These are phyloP conservation scores for Acanthurus lineatus DNA, from an alignment of 2,797 vertebrate genomes.

Conservation along the genomic window DNA sequence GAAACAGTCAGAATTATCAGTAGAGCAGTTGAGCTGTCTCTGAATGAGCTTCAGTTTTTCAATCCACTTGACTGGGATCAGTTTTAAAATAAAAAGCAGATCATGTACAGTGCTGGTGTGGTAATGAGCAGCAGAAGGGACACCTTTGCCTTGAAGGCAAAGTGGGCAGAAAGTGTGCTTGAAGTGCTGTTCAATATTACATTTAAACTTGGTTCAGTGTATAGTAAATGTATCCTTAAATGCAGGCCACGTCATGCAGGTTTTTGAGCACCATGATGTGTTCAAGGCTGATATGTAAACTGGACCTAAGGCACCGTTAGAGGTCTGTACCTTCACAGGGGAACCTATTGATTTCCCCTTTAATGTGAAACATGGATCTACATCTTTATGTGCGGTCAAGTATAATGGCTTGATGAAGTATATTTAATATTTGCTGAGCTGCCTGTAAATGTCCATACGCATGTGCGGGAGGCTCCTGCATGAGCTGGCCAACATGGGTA, in stretches of 20 bases:
- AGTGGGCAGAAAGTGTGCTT: neutral
- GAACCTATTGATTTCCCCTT: constrained; percentile 66
- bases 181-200: neutral
- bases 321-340: constrained; percentile 12
- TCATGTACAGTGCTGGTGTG: neutral
- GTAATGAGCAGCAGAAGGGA: neutral
- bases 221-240: neutral
- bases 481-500: constrained; percentile 51
- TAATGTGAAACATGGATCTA: constrained; percentile 71
- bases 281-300: constrained; percentile 36
- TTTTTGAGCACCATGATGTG: neutral
- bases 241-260: constrained; percentile 2
- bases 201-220: neutral
- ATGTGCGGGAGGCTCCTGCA: constrained; percentile 42
- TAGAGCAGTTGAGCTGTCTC: constrained; percentile 37
- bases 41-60: constrained; percentile 43
- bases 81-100: neutral
- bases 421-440: constrained; percentile 65
- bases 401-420: constrained; percentile 70
- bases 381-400: constrained; percentile 57
- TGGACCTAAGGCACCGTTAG: constrained; percentile 40
- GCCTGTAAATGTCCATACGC: constrained; percentile 63
- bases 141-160: constrained; percentile 14
- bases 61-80: constrained; percentile 23
- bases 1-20: constrained; percentile 49